These are phyloP conservation scores for Oscheius sp. DNA, from an alignment of 2,888 invertebrate species.

Conservation along the genomic window DNA sequence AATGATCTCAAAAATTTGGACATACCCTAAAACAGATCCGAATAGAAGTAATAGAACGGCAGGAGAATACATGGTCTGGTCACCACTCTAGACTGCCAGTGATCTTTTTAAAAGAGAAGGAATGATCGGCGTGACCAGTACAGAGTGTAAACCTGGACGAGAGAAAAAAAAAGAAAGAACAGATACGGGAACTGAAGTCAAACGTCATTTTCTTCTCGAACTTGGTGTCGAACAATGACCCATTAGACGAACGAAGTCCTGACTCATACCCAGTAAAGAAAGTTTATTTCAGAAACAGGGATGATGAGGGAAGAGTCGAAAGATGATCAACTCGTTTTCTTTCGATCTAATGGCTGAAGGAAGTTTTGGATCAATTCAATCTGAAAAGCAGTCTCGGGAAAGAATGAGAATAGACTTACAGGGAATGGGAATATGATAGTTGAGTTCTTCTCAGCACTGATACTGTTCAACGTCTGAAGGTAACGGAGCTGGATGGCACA, in stretches of 20 bases:
- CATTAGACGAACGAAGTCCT: too few species aligned
- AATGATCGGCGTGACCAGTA: slow-evolving; percentile 19
- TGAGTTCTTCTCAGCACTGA: slow-evolving; percentile 95
- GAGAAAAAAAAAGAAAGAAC: slow-evolving; percentile 1
- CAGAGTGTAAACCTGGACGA: slow-evolving; percentile 25
- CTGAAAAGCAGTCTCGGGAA: too few species aligned
- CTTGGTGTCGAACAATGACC: too few species aligned
- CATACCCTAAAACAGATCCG: slow-evolving; percentile 14
- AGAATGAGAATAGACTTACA: too few species aligned
- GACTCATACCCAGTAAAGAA: too few species aligned
- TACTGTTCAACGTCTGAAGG: slow-evolving; percentile 85
- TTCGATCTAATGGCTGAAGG: slow-evolving; percentile 19
- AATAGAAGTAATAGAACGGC: slow-evolving; percentile 4
- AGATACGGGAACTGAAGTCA: too few species aligned
- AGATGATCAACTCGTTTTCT: neutral
- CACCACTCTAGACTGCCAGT: neutral
- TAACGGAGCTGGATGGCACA: slow-evolving; percentile 81
- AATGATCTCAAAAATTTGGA: neutral
- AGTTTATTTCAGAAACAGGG: too few species aligned
- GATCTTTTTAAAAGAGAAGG: slow-evolving; percentile 2
- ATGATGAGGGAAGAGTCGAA: too few species aligned
- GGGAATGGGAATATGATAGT: slow-evolving; percentile 94
- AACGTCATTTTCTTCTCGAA: too few species aligned
- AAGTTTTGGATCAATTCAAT: slow-evolving; percentile 79
- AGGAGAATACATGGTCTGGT: slow-evolving; percentile 1